These are phyloP conservation scores for Cyclopterus lumpus DNA, from an alignment of 2,797 vertebrate genomes.

Conservation along the genomic window DNA sequence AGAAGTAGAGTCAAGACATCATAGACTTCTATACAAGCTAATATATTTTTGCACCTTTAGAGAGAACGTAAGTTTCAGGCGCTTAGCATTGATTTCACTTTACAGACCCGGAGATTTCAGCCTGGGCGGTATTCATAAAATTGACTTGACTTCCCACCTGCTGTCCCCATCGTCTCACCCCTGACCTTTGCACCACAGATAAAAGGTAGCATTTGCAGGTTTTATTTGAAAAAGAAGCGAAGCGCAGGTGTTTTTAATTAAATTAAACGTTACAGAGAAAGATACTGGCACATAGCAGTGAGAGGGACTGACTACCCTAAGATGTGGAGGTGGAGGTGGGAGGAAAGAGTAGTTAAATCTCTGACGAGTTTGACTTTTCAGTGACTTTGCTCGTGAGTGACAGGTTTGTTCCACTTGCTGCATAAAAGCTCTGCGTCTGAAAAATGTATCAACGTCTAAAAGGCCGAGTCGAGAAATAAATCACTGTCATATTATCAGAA, in stretches of 20 bases:
- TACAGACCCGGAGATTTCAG: not conserved
- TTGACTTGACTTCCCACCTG: not conserved
- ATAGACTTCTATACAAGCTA: too few species aligned
- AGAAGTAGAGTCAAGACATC: too few species aligned
- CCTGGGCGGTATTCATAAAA: not conserved
- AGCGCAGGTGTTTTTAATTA: not conserved
- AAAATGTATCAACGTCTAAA: constrained; percentile 34
- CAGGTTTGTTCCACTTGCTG: constrained; percentile 25
- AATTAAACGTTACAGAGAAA: not conserved
- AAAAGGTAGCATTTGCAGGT: not conserved
- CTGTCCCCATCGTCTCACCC: not conserved
- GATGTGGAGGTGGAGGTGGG: not conserved
- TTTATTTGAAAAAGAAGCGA: not conserved
- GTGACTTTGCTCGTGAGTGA: constrained; percentile 48
- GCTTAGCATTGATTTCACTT: not conserved
- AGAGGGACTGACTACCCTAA: not conserved
- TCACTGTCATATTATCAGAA: constrained; percentile 56
- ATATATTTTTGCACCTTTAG: not conserved
- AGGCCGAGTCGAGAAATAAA: constrained; percentile 50
- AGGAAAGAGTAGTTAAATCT: not conserved
- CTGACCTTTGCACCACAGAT: not conserved
- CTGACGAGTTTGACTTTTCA: constrained; percentile 18
- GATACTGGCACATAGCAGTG: not conserved
- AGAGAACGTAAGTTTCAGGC: not conserved
- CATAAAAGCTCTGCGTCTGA: constrained; percentile 15